Evolutionary conservation across 2,888 invertebrate genomes (phyloP).

Genomic region (Eulithis prunata): DNA sequence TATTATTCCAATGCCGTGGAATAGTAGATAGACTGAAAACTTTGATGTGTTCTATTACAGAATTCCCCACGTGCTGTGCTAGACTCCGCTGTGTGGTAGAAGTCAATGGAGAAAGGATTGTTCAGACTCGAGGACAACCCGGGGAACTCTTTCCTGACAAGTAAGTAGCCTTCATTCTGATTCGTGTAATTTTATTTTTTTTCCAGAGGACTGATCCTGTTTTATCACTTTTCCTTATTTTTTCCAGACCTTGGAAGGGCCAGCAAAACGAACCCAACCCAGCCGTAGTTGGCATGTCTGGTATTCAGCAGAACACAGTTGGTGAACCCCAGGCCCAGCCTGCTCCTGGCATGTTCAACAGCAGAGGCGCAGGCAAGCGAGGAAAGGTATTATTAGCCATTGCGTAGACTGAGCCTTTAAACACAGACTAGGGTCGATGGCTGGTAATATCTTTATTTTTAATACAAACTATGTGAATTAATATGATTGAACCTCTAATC

Average conservation of each 20-base stretch:
- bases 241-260: conserved; percentile 75
- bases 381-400: conserved; percentile 58
- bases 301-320: conserved; percentile 70
- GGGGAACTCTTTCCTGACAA: conserved; percentile 80
- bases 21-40: no score
- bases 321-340: conserved; percentile 71
- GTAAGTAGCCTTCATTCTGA: conserved; percentile 51
- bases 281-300: conserved; percentile 74
- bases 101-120: conserved; percentile 76
- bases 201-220: no score
- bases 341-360: conserved; percentile 75
- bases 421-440: conserved; percentile 26
- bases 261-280: conserved; percentile 79
- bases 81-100: conserved; percentile 77
- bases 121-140: conserved; percentile 78
- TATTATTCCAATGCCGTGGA: no score
- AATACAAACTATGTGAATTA: background rate
- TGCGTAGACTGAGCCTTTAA: conserved; percentile 38
- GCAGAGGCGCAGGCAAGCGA: conserved; percentile 79
- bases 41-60: conserved; percentile 44
- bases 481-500: background rate
- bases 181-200: no score
- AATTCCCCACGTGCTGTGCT: conserved; percentile 79
- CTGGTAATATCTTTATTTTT: conserved; percentile 38
- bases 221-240: background rate